Conservation (phyloP, 2,113 vertebrate species). For the Anguilla japonica region DNA sequence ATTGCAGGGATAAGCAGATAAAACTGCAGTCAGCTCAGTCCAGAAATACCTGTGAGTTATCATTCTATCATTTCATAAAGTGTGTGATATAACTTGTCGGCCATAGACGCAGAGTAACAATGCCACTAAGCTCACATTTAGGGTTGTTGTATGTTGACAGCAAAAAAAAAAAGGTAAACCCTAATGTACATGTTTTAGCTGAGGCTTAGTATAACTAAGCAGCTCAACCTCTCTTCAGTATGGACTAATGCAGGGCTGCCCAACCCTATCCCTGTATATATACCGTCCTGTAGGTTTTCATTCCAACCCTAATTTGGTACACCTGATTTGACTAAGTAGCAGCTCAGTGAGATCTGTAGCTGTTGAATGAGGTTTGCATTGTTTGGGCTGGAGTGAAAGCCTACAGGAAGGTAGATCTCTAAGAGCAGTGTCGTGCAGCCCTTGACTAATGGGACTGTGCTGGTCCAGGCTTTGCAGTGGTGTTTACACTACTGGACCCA, state of each 20-base stretch:
- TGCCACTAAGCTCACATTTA: background rate
- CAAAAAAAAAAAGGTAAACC: background rate
- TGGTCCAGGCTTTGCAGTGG: conserved; percentile 68
- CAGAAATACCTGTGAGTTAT: background rate
- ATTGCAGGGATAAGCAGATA: background rate
- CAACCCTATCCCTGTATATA: too few relatives aligned
- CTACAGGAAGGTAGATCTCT: too few relatives aligned
- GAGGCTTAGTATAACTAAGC: background rate
- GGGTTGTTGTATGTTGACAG: background rate
- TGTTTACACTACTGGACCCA: conserved; percentile 66
- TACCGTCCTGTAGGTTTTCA: too few relatives aligned
- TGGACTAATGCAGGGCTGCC: background rate
- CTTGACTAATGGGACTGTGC: background rate
- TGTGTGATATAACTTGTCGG: background rate
- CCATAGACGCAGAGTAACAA: too few relatives aligned
- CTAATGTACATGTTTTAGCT: background rate
- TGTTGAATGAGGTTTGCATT: too few relatives aligned
- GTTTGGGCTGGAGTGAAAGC: too few relatives aligned
- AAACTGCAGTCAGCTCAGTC: background rate
- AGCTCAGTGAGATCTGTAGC: too few relatives aligned
- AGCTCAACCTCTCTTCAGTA: background rate
- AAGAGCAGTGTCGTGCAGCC: too few relatives aligned
- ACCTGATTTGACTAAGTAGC: too few relatives aligned
- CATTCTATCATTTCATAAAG: background rate
- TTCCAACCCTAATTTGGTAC: too few relatives aligned